Evolutionary conservation across 2,888 invertebrate species (phyloP).

Genomic region (Bimastos eiseni): DNA sequence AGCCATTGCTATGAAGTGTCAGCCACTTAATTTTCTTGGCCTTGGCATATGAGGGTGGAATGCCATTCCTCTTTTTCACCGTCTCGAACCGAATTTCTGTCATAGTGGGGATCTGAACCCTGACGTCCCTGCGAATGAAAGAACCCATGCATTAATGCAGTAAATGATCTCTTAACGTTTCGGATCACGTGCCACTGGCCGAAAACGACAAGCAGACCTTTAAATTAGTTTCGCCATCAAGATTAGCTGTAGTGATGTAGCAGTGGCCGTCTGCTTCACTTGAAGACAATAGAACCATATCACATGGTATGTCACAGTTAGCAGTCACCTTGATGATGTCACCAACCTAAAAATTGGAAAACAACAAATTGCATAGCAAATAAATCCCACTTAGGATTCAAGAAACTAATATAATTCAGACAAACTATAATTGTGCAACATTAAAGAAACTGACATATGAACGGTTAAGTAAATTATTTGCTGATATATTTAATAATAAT

Average conservation of each 20-base stretch:
- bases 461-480: background rate
- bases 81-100: no score
- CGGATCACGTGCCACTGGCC: background rate
- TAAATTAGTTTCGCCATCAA: slow-evolving; percentile 81
- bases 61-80: no score
- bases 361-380: background rate
- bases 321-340: slow-evolving; percentile 74
- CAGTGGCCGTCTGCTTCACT: slow-evolving; percentile 74
- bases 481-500: background rate
- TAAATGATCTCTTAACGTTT: background rate
- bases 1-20: no score
- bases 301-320: slow-evolving; percentile 80
- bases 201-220: slow-evolving; percentile 66
- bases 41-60: no score
- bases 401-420: background rate
- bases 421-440: background rate
- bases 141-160: no score
- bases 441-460: background rate
- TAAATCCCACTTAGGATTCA: background rate
- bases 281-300: slow-evolving; percentile 75
- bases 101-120: no score
- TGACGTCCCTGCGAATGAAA: no score
- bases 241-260: slow-evolving; percentile 81
- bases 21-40: no score
- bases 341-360: slow-evolving; percentile 67